Conservation (phyloP, 2,113 vertebrate species). For the Prinia subflava region DNA sequence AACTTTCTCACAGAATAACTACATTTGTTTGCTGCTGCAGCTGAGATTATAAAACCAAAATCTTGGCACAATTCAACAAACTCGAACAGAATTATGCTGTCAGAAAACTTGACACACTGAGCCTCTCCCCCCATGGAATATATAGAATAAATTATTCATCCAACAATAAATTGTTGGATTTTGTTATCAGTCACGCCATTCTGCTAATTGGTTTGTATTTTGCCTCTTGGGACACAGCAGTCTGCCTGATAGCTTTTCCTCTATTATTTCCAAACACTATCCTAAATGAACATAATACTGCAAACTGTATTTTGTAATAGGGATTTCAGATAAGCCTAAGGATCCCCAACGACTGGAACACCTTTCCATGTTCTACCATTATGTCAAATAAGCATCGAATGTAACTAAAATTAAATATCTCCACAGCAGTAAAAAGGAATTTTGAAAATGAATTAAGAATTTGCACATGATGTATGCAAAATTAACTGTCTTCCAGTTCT, state of each 20-base stretch:
- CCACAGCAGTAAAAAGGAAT: background rate
- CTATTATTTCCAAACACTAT: background rate
- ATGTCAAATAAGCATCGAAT: background rate
- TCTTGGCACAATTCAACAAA: background rate
- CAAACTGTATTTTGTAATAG: background rate
- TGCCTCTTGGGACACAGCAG: background rate
- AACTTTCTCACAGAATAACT: conserved; percentile 32
- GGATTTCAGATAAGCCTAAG: background rate
- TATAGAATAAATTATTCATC: background rate
- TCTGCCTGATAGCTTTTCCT: background rate
- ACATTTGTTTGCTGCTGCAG: background rate
- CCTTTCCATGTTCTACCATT: background rate
- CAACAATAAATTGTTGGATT: background rate
- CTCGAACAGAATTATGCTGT: background rate
- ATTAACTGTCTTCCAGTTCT: background rate
- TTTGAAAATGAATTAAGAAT: background rate
- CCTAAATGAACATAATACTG: background rate
- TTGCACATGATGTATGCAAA: background rate
- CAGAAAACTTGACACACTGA: background rate
- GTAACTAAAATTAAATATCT: background rate
- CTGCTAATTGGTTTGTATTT: background rate
- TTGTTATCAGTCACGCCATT: background rate
- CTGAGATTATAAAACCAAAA: background rate
- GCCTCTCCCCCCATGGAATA: background rate
- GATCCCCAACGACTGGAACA: background rate